phyloP scores from a whole-genome alignment of 2,888 invertebrate genomes.

The Cacoxenus indagator region DNA sequence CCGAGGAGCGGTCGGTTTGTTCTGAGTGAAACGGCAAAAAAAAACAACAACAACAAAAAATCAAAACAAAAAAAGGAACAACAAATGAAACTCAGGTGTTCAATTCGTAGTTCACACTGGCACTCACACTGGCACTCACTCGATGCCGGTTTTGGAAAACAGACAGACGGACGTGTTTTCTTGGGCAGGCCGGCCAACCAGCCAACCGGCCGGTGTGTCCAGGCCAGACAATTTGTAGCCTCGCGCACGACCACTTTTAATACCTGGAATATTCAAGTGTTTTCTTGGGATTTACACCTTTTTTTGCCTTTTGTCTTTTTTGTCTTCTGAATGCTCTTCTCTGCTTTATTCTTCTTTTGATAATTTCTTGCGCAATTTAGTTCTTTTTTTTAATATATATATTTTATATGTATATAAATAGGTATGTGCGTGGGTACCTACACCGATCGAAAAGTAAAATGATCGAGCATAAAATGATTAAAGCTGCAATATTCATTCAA shows the following conservation, averaged over 20 bases:
- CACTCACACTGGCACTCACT: neutral
- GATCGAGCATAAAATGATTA: no score
- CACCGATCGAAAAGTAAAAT: no score
- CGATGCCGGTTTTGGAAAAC: neutral
- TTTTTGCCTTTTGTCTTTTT: conserved; percentile 12
- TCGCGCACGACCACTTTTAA: conserved; percentile 45
- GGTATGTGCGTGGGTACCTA: no score
- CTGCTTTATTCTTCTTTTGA: neutral
- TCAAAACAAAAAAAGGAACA: neutral
- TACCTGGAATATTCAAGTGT: conserved; percentile 69
- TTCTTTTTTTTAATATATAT: neutral
- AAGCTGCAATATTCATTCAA: no score
- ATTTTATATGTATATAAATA: no score
- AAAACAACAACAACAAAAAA: neutral
- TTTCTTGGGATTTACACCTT: conserved; percentile 65
- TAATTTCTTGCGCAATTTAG: neutral
- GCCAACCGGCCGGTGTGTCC: conserved; percentile 10
- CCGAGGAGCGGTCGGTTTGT: no score
- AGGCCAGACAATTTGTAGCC: conserved; percentile 60
- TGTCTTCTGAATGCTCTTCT: neutral
- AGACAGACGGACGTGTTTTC: neutral
- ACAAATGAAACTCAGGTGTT: conserved; percentile 8
- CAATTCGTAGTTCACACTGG: neutral
- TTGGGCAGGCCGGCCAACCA: no score
- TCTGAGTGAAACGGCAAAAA: no score